Percentiles rank a stretch among this genome's conserved stretches.
phyloP scores from a whole-genome alignment of 2,797 vertebrate species.

The Spheniscus humboldti region DNA sequence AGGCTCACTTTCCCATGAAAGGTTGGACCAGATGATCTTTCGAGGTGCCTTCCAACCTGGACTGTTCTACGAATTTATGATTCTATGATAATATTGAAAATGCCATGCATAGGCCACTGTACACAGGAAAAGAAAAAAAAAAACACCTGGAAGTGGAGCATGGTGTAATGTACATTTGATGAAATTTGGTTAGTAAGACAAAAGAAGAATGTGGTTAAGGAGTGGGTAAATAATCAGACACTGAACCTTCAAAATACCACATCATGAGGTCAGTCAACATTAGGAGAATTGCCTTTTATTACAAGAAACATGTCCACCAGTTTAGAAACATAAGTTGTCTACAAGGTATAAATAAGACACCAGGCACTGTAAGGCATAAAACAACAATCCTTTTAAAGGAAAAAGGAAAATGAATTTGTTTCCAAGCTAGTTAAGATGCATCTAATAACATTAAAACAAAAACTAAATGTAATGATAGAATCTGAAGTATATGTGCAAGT shows the following conservation, averaged over 20 bases:
- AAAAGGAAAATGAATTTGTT: background rate
- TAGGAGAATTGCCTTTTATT: background rate
- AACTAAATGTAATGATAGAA: background rate
- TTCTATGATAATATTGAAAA: background rate
- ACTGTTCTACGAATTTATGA: background rate
- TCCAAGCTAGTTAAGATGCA: background rate
- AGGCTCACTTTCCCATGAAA: background rate
- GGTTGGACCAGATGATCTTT: background rate
- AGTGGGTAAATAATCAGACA: background rate
- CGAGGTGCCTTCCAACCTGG: background rate
- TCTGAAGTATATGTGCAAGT: background rate
- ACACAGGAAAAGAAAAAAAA: background rate
- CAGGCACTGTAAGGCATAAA: background rate
- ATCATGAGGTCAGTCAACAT: background rate
- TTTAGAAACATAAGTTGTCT: background rate
- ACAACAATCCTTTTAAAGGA: background rate
- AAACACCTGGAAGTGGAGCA: background rate
- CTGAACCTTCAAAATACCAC: background rate
- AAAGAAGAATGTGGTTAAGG: background rate
- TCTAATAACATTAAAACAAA: background rate
- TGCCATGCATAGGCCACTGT: background rate
- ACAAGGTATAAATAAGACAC: background rate
- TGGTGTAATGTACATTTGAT: background rate
- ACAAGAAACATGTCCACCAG: background rate
- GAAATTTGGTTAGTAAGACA: background rate